Base-by-base conservation (phyloP, 2,888 invertebrate species). In the Antheraea yamamai region DNA sequence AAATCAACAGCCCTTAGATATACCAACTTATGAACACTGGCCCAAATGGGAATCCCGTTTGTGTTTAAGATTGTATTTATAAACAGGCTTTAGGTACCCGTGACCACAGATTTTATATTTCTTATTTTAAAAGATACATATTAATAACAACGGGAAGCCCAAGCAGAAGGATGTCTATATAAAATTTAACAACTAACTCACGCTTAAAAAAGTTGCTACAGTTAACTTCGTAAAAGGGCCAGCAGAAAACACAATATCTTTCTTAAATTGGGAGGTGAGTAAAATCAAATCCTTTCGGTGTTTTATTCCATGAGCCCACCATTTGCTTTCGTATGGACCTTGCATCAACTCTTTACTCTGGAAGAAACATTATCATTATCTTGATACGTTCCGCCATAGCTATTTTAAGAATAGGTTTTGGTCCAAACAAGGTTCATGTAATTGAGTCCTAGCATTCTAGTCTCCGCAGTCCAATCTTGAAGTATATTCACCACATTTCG, bases 171-270 rank as follows among this genome's bases (percentile, higher is more conserved):
- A 39, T 39, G 6, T 39, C 35, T 39, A 4, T 39, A 39, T 39
- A 7, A 39, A 39, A 39, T 39, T 7, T 4, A 4, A 39, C 35
- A 39, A 39, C 7, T 0, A 75, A 84, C 91, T 88, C 80, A 93
- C 93, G 75, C 79, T 88, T 0, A 92, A 83, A 82, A 93, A 93
- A 0, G 93, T 92, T 73, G 91, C 81, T 0, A 94, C 85, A 23
- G 89, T 92, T 0, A 94, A 82, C 12, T 88, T 83, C 0, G 86
- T 81, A 58, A 93, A 93, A 0, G 93, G 93, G 0, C 93, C 93
- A 0, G 93, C 93, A 0, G 89, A 89, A 74, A 93, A 93, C 0
- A 91, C 89, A 0, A 93, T 80, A 0, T 68, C 78, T 30, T 84
- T 89, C 0, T 81, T 86, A 35, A 87, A 87, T 81, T 93, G 93